Evolutionary conservation across 2,113 vertebrate species (phyloP).

Genomic region (Trinectes maculatus): DNA sequence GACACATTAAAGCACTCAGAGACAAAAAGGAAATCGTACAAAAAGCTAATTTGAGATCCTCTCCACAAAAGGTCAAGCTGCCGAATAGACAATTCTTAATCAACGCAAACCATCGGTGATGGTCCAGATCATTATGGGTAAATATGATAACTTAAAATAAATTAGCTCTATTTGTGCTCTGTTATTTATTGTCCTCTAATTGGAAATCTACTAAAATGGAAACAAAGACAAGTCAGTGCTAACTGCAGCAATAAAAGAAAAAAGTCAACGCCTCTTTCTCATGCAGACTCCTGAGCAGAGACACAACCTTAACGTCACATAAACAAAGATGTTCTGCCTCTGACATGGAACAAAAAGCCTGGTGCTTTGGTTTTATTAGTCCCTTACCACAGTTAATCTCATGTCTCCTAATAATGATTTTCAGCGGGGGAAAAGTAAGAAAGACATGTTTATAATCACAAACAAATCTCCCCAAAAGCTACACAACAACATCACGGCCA

Average conservation of each 20-base stretch:
- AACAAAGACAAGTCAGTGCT: constrained; percentile 46
- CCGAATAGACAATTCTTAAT: constrained; percentile 22
- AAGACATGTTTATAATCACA: constrained; percentile 20
- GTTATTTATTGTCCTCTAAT: constrained; percentile 21
- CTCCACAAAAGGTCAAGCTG: constrained; percentile 37
- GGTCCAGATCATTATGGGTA: constrained; percentile 9
- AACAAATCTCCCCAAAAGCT: constrained; percentile 24
- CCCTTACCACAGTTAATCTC: constrained; percentile 30
- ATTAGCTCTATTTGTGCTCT: no score
- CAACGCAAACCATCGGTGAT: constrained; percentile 41
- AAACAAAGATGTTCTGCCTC: constrained; percentile 64
- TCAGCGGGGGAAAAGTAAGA: constrained; percentile 14
- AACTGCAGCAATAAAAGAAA: constrained; percentile 48
- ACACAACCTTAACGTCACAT: constrained; percentile 35
- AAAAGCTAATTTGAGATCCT: constrained; percentile 59
- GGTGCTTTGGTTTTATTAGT: constrained; percentile 22
- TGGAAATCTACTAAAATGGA: constrained; percentile 54
- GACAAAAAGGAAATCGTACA: constrained; percentile 58
- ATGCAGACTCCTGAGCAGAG: constrained; percentile 18
- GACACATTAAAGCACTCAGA: constrained; percentile 73
- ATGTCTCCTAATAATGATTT: background rate
- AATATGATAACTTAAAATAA: no score
- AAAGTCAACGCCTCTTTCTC: constrained; percentile 60
- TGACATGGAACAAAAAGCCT: constrained; percentile 28
- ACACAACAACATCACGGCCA: constrained; percentile 14